Percentiles rank a stretch among this genome's conserved stretches.
Evolutionary conservation across 2,113 vertebrate genomes (phyloP).

Genomic region (Saimiri boliviensis): DNA sequence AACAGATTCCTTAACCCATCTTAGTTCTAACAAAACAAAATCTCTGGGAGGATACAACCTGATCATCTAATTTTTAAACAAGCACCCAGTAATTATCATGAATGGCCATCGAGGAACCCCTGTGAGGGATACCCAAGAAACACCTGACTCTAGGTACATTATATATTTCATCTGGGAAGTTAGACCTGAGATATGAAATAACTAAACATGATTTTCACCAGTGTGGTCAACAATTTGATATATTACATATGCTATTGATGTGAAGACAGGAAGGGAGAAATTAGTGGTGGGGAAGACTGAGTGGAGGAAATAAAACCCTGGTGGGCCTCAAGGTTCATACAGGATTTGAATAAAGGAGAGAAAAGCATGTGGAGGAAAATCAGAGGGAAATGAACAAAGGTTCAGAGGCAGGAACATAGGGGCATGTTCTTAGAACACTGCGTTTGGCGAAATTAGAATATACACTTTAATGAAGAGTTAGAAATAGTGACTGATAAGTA

Average conservation of each 20-base stretch:
- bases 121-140: neutral
- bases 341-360: neutral
- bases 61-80: conserved; percentile 39
- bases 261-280: conserved; percentile 21
- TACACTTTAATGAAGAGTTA: neutral
- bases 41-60: neutral
- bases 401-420: neutral
- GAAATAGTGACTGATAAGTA: neutral
- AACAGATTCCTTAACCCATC: neutral
- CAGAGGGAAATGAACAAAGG: neutral
- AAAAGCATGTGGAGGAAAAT: neutral
- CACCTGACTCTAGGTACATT: neutral
- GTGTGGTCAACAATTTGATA: neutral
- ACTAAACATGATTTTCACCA: conserved; percentile 12
- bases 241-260: neutral
- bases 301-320: neutral
- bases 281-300: neutral
- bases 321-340: neutral
- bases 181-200: conserved; percentile 33
- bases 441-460: conserved; percentile 36
- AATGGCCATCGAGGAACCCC: neutral
- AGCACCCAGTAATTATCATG: conserved; percentile 2
- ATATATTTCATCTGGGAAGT: conserved; percentile 19
- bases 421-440: conserved; percentile 13
- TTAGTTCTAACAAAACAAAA: conserved; percentile 39